Base-by-base conservation (phyloP, 1,140 invertebrate genomes). In the Papilio machaon region DNA sequence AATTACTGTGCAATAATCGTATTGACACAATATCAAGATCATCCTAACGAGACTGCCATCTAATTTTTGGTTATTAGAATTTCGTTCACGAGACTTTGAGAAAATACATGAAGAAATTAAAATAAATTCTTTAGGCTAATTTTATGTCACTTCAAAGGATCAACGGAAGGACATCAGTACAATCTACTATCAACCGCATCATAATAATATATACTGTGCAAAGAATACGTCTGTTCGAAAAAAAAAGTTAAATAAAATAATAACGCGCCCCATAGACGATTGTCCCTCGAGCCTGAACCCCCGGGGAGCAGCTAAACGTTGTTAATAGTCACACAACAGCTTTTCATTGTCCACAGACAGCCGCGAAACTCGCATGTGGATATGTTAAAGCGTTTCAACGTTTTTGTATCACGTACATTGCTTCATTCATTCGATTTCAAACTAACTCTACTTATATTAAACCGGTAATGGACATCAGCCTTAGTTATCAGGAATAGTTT, bases 241-340 rank as follows among this genome's bases (percentile, higher is more conserved):
- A 30, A 64, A 30, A 60, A 79, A 67, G 46, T 78, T 80, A 76
- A 82, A 70, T 76, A 82, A 82, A 80, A 54, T 54, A 74, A 76
- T 74, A 79, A 23, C 79, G 73, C 60, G 60, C 73, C 58, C 82
- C 60, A 52, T 60, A 73, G 81, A 52, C 77, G 81, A 75, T 64
- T 78, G 76, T 78, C 76, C 76, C 81, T 23, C 67, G 58, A 80
- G 60, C 52, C 58, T 19, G 75, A 35, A 73, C 80, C 78, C 85
- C 83, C 23, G 79, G 75, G 77, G 82, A 54, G 73, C 74, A 46
- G 58, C 80, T 85, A 85, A 85, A 84, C 80, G 80, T 78, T 74
- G 81, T 82, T 83, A 85, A 85, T 85, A 80, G 81, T 77, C 82
- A 76, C 79, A 82, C 79, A 81, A 80, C 81, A 60, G 79, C 76